Evolutionary conservation across 2,797 vertebrate genomes (phyloP), one percentile per base, ranked within the genome.

Genomic region (Nasua narica): DNA sequence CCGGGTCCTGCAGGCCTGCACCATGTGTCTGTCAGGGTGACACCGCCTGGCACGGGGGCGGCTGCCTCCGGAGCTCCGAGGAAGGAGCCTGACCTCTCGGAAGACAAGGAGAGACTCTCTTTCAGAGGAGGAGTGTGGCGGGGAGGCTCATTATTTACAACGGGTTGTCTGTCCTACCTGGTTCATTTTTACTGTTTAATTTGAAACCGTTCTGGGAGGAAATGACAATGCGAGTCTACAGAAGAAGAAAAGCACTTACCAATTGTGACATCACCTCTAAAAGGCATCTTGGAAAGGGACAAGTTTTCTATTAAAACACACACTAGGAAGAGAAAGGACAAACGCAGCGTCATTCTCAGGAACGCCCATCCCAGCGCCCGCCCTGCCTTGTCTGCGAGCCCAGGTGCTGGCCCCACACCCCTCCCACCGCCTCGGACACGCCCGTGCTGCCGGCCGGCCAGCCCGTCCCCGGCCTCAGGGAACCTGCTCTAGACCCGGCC

Each of bases 301-400:
- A 99, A 91, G 95, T 99, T 99, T 97, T 99, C 99, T 97, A 99
- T 99, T 48, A 99, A 98, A 88, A 96, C 5, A 78, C 99, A 99
- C 88, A 99, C 99, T 99, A 98, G 19, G 94, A 96, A 93, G 70
- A 94, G 85, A 58, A 94, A 97, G 85, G 87, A 83, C 18, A 81
- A 82, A 56, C 0, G 3, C 21, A 72, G 84, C 0, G 50, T 85
- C 40, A 90, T 10, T 89, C 97, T 89, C 0, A 7, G 35, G 67
- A 90, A 52, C 0, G 3, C 52, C 74, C 18, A 13, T 11, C 2
- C 3, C 16, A 37, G 78, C 8, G 2, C 60, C 60, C 4, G 37
- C 52, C 37, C 5, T 37, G 62, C 40, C 8, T 1, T 4, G 4
- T 9, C 58, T 1, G 40, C 11, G 7, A 2, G 48, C 62, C 3